These are phyloP conservation scores for Clinocottus analis DNA, from an alignment of 2,113 vertebrate species.

Conservation along the genomic window DNA sequence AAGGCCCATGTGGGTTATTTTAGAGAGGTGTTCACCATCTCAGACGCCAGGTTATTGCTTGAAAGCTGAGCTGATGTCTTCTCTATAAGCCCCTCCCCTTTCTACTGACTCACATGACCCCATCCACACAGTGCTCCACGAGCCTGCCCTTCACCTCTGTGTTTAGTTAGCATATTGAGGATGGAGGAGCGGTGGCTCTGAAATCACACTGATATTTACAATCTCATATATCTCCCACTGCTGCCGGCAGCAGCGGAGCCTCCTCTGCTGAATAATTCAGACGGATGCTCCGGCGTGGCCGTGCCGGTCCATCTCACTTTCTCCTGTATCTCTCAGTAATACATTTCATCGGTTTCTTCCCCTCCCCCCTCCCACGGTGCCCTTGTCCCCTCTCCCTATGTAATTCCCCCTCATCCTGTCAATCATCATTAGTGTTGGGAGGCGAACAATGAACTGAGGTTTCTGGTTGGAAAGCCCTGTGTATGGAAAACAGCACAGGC, in stretches of 20 bases:
- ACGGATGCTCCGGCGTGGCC: conserved; percentile 27
- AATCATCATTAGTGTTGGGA: conserved; percentile 64
- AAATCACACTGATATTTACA: conserved; percentile 58
- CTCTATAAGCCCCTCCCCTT: background rate
- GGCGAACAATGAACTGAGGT: conserved; percentile 53
- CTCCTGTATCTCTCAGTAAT: background rate
- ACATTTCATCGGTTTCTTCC: background rate
- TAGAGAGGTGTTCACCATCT: too few species aligned
- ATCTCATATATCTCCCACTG: conserved; percentile 43
- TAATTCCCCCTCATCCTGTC: conserved; percentile 38
- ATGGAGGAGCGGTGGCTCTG: conserved; percentile 14
- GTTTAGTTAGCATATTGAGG: conserved; percentile 38
- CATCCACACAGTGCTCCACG: background rate
- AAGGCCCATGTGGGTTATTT: background rate
- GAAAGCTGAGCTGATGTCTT: background rate
- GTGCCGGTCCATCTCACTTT: conserved; percentile 59
- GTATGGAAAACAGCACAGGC: conserved; percentile 33
- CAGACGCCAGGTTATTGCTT: too few species aligned
- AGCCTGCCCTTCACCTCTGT: conserved; percentile 30
- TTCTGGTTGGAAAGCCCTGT: conserved; percentile 26
- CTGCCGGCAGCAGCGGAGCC: conserved; percentile 17
- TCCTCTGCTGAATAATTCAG: conserved; percentile 75
- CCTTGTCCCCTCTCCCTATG: background rate
- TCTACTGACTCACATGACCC: background rate
- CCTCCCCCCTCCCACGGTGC: background rate